Evolutionary conservation across 2,113 vertebrate genomes (phyloP).

Genomic region (Poeciliopsis retropinna): DNA sequence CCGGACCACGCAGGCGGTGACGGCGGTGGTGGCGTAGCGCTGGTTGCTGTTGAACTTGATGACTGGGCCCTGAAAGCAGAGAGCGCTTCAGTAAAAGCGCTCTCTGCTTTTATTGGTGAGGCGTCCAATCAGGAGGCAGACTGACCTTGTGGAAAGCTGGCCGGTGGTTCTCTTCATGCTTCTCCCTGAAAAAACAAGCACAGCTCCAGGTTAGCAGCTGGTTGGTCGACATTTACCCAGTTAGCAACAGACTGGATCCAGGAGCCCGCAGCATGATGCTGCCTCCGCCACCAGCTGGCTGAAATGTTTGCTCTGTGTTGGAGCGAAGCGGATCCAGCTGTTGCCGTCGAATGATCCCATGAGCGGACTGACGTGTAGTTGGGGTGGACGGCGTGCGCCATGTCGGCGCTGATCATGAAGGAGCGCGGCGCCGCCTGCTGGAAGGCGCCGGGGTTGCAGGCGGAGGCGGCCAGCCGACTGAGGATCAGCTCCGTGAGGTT

Average conservation of each 20-base stretch:
- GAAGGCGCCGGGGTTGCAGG: slow-evolving; percentile 87
- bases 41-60: slow-evolving; percentile 98
- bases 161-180: slow-evolving; percentile 96
- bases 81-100: background rate
- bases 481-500: slow-evolving; percentile 94
- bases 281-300: background rate
- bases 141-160: slow-evolving; percentile 94
- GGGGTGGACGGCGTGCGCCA: slow-evolving; percentile 96
- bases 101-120: background rate
- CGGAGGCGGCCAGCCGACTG: slow-evolving; percentile 84
- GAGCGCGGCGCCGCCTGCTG: slow-evolving; percentile 92
- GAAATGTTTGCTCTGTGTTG: too few species aligned
- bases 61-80: slow-evolving; percentile 85
- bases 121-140: background rate
- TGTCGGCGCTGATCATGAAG: slow-evolving; percentile 97
- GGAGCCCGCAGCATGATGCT: background rate
- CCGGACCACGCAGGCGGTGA: slow-evolving; percentile 88
- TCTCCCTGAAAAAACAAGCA: slow-evolving; percentile 82
- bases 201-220: background rate
- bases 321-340: too few species aligned
- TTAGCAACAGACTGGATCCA: background rate
- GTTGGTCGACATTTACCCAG: background rate
- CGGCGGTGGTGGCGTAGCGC: slow-evolving; percentile 93
- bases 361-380: slow-evolving; percentile 90
- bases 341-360: too few species aligned